phyloP scores from a whole-genome alignment of 1,140 invertebrate genomes.

The Mylabris phalerata region DNA sequence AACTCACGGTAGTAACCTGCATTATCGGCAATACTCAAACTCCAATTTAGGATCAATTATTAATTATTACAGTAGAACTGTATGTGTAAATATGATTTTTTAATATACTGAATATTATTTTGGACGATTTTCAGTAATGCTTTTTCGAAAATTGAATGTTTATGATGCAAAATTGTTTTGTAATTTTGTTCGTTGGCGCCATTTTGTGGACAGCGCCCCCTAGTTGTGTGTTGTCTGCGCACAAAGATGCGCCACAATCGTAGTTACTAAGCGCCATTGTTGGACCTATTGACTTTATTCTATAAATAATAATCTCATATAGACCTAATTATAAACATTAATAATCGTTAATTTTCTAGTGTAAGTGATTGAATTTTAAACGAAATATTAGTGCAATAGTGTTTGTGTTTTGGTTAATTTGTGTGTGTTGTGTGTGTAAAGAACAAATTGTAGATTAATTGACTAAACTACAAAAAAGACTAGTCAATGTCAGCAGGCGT shows the following conservation, averaged over 20 bases:
- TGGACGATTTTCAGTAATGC: too few relatives aligned
- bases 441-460: conserved; percentile 3
- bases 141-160: too few relatives aligned
- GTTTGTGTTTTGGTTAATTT: background rate
- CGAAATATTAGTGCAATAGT: conserved; percentile 11
- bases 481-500: conserved; percentile 64
- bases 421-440: background rate
- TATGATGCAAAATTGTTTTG: too few relatives aligned
- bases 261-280: conserved; percentile 32
- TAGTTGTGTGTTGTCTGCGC: background rate
- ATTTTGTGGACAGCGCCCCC: too few relatives aligned
- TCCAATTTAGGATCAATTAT: too few relatives aligned
- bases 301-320: conserved; percentile 18
- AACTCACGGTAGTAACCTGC: too few relatives aligned
- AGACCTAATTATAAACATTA: conserved; percentile 10
- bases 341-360: conserved; percentile 4
- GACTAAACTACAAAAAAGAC: conserved; percentile 36
- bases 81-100: too few relatives aligned
- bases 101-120: too few relatives aligned
- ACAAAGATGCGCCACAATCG: conserved; percentile 16
- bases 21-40: too few relatives aligned
- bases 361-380: conserved; percentile 3
- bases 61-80: too few relatives aligned
- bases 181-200: too few relatives aligned
- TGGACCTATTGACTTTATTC: conserved; percentile 30